phyloP scores from a whole-genome alignment of 2,797 vertebrate species.

The Anabacerthia variegaticeps region DNA sequence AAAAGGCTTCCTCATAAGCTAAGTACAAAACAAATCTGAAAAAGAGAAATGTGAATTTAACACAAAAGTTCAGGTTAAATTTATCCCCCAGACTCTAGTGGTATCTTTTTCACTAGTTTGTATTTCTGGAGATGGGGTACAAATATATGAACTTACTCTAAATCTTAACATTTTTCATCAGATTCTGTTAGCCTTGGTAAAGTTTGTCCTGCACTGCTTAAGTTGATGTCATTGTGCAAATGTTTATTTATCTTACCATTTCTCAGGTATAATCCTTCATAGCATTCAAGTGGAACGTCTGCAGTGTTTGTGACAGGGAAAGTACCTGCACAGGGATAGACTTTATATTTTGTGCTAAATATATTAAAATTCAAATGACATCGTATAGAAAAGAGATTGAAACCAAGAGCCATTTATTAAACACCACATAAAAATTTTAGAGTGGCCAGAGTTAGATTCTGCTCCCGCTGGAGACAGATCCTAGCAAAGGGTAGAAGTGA shows the following conservation, averaged over 20 bases:
- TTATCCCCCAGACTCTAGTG: not conserved
- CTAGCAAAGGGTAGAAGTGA: not conserved
- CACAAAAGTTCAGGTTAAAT: not conserved
- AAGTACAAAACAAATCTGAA: not conserved
- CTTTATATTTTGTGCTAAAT: conserved; percentile 11
- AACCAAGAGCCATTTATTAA: conserved; percentile 24
- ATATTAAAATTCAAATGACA: not conserved
- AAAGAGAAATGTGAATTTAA: not conserved
- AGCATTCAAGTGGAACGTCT: not conserved
- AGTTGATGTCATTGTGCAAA: not conserved
- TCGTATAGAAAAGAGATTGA: not conserved
- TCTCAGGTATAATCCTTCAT: not conserved
- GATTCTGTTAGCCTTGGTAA: not conserved
- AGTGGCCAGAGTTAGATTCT: not conserved
- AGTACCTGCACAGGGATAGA: not conserved
- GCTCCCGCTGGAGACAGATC: not conserved
- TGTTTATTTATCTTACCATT: not conserved
- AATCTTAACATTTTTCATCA: not conserved
- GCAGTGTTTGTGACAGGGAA: not conserved
- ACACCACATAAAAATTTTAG: conserved; percentile 5
- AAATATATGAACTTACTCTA: not conserved
- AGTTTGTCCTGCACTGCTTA: not conserved
- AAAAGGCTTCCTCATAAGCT: not conserved
- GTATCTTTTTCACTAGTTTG: not conserved
- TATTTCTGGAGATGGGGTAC: not conserved